Evolutionary conservation across 2,888 invertebrate genomes (phyloP), one percentile per base, ranked within the genome.

Genomic region (Drymonia ruficornis): DNA sequence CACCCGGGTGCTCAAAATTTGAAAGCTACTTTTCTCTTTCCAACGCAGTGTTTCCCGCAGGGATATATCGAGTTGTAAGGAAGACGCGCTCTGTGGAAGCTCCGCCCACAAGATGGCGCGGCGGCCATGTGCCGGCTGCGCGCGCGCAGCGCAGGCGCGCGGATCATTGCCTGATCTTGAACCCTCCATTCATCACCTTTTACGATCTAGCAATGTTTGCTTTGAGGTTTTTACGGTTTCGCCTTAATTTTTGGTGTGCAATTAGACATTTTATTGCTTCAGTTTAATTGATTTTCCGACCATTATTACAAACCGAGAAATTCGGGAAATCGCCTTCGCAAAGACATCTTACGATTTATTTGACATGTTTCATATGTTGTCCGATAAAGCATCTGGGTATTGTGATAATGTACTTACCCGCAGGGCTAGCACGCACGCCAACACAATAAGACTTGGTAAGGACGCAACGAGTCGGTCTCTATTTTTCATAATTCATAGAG

Each of bases 41-140:
- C 72, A 73, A 70, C 81, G 50, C 67, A 63, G 64, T 56, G 72
- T 76, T 74, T 71, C 65, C 67, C 44, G 7, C n/a, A 66, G 60
- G 62, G 66, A 61, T 23, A 64, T 65, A 66, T 63, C 47, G 60
- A 70, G 64, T 63, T 63, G 72, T 80, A 80, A 83, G 77, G 76
- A 80, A 82, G 76, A 80, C 68, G 70, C 63, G 63, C 62, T 63
- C 60, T 53, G 63, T 67, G 44, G 56, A 64, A 75, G 76, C 89
- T 63, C 87, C 90, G 86, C 90, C 90, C 67, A 84, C 87, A 89
- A 90, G 63, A 90, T 90, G 90, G 90, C 90, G 89, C 74, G 61
- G 64, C 52, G 53, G 52, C 50, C 45, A 50, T 47, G 55, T 63
- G 53, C 50, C 56, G 12, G 57, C 60, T 50, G 56, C 70, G 64